These are phyloP conservation scores for Artemia franciscana DNA, from an alignment of 1,140 invertebrate species.

Conservation along the genomic window DNA sequence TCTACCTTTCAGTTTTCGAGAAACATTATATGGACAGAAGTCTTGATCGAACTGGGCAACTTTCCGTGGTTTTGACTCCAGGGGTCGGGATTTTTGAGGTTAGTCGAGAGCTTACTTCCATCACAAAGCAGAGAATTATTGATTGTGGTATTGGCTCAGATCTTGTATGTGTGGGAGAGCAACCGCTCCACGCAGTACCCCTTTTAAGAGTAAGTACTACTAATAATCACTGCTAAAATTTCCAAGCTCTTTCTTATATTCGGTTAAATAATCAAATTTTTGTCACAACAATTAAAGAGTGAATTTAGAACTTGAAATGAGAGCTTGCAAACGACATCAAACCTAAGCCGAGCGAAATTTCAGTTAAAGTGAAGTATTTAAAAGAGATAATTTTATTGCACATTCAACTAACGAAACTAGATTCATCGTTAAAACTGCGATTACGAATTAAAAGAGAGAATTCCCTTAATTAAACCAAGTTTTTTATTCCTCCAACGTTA, in stretches of 20 bases:
- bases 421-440: no score
- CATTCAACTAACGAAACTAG: no score
- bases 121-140: slow-evolving; percentile 95
- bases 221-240: slow-evolving; percentile 1
- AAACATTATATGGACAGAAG: slow-evolving; percentile 92
- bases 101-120: slow-evolving; percentile 83
- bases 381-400: no score
- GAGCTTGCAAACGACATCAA: no score
- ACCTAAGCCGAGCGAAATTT: no score
- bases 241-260: slow-evolving; percentile 1
- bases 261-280: no score
- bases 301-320: no score
- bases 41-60: slow-evolving; percentile 90
- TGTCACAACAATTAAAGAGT: no score
- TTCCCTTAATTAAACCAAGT: no score
- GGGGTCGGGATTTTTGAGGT: slow-evolving; percentile 95
- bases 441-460: no score
- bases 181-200: slow-evolving; percentile 92
- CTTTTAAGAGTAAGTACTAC: slow-evolving; percentile 47
- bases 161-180: slow-evolving; percentile 88
- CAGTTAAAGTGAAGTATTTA: no score
- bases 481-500: no score
- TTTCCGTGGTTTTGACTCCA: slow-evolving; percentile 91
- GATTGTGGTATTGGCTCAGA: slow-evolving; percentile 88
- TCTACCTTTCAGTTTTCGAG: slow-evolving; percentile 68